Conservation (phyloP, 2,113 vertebrate genomes). For the Perognathus longimembris region DNA sequence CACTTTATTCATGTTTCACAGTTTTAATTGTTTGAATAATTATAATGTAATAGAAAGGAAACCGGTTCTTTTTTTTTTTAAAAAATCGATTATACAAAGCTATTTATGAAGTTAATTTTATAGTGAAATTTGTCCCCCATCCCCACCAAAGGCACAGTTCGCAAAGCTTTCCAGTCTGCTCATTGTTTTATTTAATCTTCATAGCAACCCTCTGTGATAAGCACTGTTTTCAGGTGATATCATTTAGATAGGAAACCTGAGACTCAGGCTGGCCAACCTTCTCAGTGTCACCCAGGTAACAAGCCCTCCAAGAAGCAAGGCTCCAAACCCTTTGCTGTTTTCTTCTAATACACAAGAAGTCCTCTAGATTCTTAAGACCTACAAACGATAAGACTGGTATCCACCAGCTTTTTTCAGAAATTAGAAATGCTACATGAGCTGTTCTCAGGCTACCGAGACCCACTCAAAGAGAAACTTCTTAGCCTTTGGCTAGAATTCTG, state of each 20-base stretch:
- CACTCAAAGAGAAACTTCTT: not conserved
- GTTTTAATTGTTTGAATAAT: constrained; percentile 22
- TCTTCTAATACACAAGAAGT: not conserved
- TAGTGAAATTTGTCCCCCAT: not conserved
- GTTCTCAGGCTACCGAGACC: not conserved
- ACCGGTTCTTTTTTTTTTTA: not conserved
- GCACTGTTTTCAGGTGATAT: not conserved
- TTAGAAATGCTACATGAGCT: constrained; percentile 11
- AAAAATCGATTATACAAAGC: not conserved
- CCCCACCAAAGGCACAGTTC: not conserved
- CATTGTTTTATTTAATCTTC: constrained; percentile 25
- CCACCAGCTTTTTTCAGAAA: not conserved
- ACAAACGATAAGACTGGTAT: not conserved
- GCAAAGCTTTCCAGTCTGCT: not conserved
- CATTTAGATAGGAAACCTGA: constrained; percentile 33
- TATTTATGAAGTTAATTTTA: constrained; percentile 16
- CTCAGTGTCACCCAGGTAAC: not conserved
- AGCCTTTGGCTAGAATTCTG: constrained; percentile 34
- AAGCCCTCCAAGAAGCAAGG: not conserved
- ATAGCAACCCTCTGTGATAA: not conserved
- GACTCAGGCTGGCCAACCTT: not conserved
- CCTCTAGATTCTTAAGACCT: not conserved
- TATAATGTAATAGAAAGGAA: constrained; percentile 5
- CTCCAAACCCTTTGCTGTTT: constrained; percentile 13
- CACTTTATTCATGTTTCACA: not conserved